Base-by-base conservation (phyloP, 2,888 invertebrate genomes). In the Mystacides longicornis region DNA sequence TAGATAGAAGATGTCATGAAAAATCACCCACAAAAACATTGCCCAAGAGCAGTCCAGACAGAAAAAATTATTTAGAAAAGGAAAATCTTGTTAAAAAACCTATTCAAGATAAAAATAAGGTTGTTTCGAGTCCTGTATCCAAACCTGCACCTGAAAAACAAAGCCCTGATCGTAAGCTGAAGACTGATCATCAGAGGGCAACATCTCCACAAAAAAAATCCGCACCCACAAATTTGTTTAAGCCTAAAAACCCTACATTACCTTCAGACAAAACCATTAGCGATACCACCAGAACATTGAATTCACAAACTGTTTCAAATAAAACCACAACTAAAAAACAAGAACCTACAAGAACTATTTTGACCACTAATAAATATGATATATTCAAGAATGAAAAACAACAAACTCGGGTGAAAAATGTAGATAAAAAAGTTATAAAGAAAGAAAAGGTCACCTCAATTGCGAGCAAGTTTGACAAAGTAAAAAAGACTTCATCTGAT, bases 371-470 rank as follows among this genome's bases (percentile, higher is more conserved):
- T 49, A 60, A 62, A 46, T 58, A 60, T 54, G 56, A 55, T 27
- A 60, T 56, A 43, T 61, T 63, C 42, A 59, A 62, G 58, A 55
- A 60, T 54, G 56, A 61, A 46, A 60, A 59, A 57, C 50, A 51
- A 48, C 54, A 33, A 18, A 55, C 51, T 49, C 55, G 58, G 45
- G 53, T 53, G 46, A 56, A 21, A 27, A 59, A 53, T 49, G 53
- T 49, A 5, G 52, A 33, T 16, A 42, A 55, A 19, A 55, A 58
- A 33, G 49, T 52, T 2, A 53, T 33, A 21, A 47, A 21, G 18
- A 23, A 23, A 21, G 61, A 59, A 50, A 59, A 57, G 33, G 42
- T 55, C 27, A 61, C 54, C 4, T 27, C 57, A 7, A 48, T 52
- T 11, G 52, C 47, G 7, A 48, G 52, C 31, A 54, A 57, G 31